These are phyloP conservation scores for Agrochola litura DNA, from an alignment of 2,888 invertebrate genomes.

Conservation along the genomic window DNA sequence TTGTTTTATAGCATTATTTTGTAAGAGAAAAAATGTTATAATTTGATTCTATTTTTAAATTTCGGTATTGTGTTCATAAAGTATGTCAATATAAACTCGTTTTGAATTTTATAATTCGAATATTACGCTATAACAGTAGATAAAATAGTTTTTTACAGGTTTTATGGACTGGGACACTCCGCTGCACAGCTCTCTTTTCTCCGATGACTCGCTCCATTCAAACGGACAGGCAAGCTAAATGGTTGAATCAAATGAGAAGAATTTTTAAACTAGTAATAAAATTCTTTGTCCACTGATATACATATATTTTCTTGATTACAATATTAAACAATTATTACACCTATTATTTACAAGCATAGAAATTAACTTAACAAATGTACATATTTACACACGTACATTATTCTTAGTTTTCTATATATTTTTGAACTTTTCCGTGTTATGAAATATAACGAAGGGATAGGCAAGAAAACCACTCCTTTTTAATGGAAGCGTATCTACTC, in stretches of 20 bases:
- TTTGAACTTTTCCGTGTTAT: slow-evolving; percentile 22
- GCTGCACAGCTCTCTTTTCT: neutral
- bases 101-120: no score
- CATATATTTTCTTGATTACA: slow-evolving; percentile 52
- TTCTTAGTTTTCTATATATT: slow-evolving; percentile 25
- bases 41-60: no score
- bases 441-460: neutral
- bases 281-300: slow-evolving; percentile 45
- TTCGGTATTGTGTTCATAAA: no score
- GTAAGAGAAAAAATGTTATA: no score
- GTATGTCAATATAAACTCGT: no score
- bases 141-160: no score
- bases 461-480: neutral
- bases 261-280: slow-evolving; percentile 2
- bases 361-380: slow-evolving; percentile 47
- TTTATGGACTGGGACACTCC: no score
- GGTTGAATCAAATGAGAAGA: neutral
- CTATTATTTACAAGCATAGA: slow-evolving; percentile 60
- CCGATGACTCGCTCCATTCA: neutral
- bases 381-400: slow-evolving; percentile 41
- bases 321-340: slow-evolving; percentile 26
- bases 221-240: neutral
- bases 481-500: neutral
- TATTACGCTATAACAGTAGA: no score
- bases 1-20: no score